Evolutionary conservation across 2,113 vertebrate species (phyloP), one percentile per base, ranked within the genome.

Genomic region (Perccottus glenii): DNA sequence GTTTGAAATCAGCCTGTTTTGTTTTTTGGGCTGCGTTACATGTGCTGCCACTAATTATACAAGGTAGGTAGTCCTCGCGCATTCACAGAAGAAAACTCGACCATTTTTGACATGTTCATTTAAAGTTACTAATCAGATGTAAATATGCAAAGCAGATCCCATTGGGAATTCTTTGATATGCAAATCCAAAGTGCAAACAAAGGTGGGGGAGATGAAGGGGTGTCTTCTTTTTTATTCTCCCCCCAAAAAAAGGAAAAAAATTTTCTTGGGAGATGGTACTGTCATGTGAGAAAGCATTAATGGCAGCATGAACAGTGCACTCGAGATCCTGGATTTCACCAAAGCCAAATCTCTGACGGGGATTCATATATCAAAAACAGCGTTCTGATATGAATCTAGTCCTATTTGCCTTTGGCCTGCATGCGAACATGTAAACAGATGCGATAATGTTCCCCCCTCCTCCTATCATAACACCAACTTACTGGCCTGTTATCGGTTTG

Each of bases 81-180:
- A 81, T 79, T 83, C 78, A 84, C 76, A 85, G 87, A 83, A 79
- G 85, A 83, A 87, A 84, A 87, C 80, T 90, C 85, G 74, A 89
- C 86, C 81, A 75, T 90, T 92, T 91, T 90, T 92, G 90, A 92
- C 90, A 89, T 87, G 85, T 92, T 91, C 89, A 91, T 92, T 90
- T 92, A 89, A 90, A 90, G 90, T 90, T 90, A 86, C 84, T 90
- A 92, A 92, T 91, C 89, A 91, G 81, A 91, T 92, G 89, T 92
- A 92, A 92, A 92, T 92, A 92, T 92, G 91, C 91, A 91, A 90
- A 91, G 89, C 85, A 87, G 81, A 82, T 77, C 88, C 89, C 87
- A 9, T 60, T 89, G 90, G 90, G 86, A 84, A 81, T 82, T 84
- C 90, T 92, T 92, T 92, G 91, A 92, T 88, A 92, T 92, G 91